Evolutionary conservation across 2,888 invertebrate species (phyloP).

Genomic region (Drosophila acutilabella): DNA sequence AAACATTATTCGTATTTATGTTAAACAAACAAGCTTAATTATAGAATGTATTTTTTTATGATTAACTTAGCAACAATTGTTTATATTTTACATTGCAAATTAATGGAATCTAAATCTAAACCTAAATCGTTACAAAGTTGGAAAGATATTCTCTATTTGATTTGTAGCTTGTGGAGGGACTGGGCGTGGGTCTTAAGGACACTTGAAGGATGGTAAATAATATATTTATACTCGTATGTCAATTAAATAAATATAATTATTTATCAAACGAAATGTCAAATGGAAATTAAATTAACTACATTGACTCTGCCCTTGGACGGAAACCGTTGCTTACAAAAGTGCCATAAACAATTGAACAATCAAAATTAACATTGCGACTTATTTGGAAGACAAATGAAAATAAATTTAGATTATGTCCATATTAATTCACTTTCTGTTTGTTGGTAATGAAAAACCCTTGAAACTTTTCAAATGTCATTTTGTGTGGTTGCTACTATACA

Average conservation of each 20-base stretch:
- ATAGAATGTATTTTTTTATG: slow-evolving; percentile 55
- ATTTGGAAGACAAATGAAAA: slow-evolving; percentile 77
- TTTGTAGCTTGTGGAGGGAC: slow-evolving; percentile 54
- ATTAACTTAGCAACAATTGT: slow-evolving; percentile 74
- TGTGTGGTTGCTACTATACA: slow-evolving; percentile 73
- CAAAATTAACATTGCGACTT: slow-evolving; percentile 51
- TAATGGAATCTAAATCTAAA: slow-evolving; percentile 45
- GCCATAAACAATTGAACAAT: slow-evolving; percentile 30
- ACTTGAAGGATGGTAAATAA: slow-evolving; percentile 52
- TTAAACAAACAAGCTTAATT: slow-evolving; percentile 75
- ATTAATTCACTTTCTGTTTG: slow-evolving; percentile 34
- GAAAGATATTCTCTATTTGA: slow-evolving; percentile 44
- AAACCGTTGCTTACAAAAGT: slow-evolving; percentile 70
- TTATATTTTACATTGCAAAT: slow-evolving; percentile 71
- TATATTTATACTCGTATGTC: slow-evolving; percentile 9
- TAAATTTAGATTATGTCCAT: slow-evolving; percentile 45
- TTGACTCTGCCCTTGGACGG: slow-evolving; percentile 75
- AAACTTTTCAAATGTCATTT: slow-evolving; percentile 49
- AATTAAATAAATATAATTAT: slow-evolving; percentile 11
- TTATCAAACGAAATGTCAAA: slow-evolving; percentile 47
- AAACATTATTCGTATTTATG: slow-evolving; percentile 64
- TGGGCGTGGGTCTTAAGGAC: slow-evolving; percentile 69
- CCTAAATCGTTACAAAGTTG: slow-evolving; percentile 44
- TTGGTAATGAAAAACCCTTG: slow-evolving; percentile 12
- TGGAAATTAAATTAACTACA: slow-evolving; percentile 60